Percentiles rank a stretch among this genome's conserved stretches.
phyloP scores from a whole-genome alignment of 2,888 invertebrate genomes.

The Temnothorax ravouxi region DNA sequence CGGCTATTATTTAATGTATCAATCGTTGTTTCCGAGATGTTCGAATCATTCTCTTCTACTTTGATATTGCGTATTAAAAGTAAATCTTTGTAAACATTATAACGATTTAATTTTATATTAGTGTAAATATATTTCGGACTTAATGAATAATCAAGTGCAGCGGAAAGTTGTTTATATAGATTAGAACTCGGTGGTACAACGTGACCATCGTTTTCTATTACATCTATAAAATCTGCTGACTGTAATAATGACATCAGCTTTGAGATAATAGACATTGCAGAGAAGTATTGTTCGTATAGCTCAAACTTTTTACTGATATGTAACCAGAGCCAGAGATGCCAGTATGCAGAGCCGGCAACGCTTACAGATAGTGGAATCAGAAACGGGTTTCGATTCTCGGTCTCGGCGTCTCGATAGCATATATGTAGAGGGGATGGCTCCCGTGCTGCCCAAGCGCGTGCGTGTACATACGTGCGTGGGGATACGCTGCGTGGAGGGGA shows the following conservation, averaged over 20 bases:
- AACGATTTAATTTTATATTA: slow-evolving; percentile 18
- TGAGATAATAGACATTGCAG: neutral
- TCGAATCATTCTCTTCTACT: neutral
- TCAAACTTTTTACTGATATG: no score
- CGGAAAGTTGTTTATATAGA: slow-evolving; percentile 17
- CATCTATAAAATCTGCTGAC: neutral
- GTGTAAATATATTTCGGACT: slow-evolving; percentile 13
- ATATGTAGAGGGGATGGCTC: no score
- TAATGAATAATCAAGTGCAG: neutral
- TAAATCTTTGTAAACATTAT: slow-evolving; percentile 19
- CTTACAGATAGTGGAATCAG: no score
- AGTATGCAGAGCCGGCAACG: no score
- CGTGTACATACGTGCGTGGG: no score
- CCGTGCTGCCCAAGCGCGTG: no score
- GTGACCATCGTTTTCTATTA: neutral
- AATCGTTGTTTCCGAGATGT: neutral
- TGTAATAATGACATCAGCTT: neutral
- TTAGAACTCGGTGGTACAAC: neutral
- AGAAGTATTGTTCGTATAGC: neutral
- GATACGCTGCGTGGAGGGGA: no score
- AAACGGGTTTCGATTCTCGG: no score
- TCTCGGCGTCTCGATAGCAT: no score
- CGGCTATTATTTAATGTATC: slow-evolving; percentile 24
- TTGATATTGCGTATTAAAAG: neutral
- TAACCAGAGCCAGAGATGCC: no score